These are phyloP conservation scores for Eolophus roseicapilla DNA, from an alignment of 2,113 vertebrate genomes.

Conservation along the genomic window DNA sequence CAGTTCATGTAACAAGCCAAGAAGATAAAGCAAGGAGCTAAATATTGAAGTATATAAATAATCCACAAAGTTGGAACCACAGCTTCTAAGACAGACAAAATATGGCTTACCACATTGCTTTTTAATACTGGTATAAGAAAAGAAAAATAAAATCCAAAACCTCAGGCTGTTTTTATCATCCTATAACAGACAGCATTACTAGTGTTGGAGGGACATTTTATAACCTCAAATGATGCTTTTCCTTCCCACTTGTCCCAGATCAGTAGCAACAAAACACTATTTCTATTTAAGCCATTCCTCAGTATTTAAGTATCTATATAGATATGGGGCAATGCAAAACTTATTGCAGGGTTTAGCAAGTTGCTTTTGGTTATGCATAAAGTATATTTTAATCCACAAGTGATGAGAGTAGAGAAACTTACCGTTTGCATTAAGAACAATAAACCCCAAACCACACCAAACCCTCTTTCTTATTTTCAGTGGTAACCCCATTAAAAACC, in stretches of 20 bases:
- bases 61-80: background rate
- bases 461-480: background rate
- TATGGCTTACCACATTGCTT: background rate
- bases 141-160: background rate
- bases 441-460: background rate
- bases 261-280: background rate
- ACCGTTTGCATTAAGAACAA: background rate
- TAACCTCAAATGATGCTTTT: background rate
- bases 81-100: background rate
- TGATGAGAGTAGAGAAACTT: background rate
- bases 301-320: background rate
- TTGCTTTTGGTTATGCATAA: background rate
- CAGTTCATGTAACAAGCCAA: background rate
- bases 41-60: background rate
- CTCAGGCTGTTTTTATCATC: background rate
- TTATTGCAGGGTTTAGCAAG: background rate
- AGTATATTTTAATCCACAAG: background rate
- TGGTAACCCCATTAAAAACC: background rate
- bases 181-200: background rate
- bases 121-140: background rate
- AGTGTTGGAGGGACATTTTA: background rate
- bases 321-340: background rate
- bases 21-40: background rate
- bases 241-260: background rate
- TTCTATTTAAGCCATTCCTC: background rate